Evolutionary conservation across 2,113 vertebrate genomes (phyloP).

Genomic region (Psilopsiagon aymara): DNA sequence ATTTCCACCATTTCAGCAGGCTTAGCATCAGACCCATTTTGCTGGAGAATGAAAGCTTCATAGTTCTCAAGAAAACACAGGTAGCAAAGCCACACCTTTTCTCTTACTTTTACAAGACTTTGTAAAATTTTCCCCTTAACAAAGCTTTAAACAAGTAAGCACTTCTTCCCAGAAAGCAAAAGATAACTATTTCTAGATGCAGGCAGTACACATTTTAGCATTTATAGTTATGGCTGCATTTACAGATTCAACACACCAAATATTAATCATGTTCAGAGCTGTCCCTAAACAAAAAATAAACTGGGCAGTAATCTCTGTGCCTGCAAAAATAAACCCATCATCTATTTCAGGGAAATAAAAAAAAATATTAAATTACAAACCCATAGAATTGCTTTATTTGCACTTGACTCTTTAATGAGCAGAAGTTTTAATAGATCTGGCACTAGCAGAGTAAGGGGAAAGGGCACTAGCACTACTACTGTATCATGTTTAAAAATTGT

Average conservation of each 20-base stretch:
- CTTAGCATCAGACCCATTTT: neutral
- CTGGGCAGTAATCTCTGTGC: neutral
- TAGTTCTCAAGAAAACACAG: neutral
- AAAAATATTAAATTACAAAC: neutral
- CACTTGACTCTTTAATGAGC: neutral
- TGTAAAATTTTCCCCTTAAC: neutral
- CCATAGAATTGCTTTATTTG: neutral
- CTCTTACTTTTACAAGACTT: neutral
- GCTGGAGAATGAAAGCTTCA: neutral
- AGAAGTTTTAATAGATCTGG: neutral
- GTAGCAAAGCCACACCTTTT: neutral
- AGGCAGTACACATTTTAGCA: neutral
- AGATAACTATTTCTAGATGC: neutral
- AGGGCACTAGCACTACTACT: neutral
- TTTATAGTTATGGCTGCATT: neutral
- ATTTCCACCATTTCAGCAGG: neutral
- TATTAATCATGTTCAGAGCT: neutral
- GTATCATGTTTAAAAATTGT: neutral
- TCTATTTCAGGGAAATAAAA: neutral
- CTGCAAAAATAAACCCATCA: neutral
- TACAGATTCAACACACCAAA: neutral
- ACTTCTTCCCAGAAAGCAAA: neutral
- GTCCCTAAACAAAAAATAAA: neutral
- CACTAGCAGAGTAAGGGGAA: neutral
- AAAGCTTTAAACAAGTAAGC: neutral